Percentiles rank a stretch among this genome's conserved stretches.
Conservation (phyloP, 2,888 invertebrate genomes). For the Caenorhabditis japonica region DNA sequence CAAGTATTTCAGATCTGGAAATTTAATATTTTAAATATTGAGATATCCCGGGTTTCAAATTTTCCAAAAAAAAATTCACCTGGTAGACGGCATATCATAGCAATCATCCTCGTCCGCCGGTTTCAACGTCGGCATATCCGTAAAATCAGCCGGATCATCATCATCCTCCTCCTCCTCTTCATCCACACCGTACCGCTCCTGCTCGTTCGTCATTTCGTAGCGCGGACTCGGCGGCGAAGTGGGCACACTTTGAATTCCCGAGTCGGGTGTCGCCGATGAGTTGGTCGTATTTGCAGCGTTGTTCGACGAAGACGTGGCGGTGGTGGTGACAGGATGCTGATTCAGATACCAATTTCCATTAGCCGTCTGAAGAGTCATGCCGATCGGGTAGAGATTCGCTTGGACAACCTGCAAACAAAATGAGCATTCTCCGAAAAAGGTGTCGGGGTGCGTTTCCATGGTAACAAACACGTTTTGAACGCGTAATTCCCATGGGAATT, state of each 20-base stretch:
- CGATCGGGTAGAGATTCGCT: slow-evolving; percentile 29
- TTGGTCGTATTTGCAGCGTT: neutral
- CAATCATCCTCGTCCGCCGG: slow-evolving; percentile 52
- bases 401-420: slow-evolving; percentile 25
- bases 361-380: neutral
- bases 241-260: slow-evolving; percentile 75
- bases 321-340: neutral
- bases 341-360: slow-evolving; percentile 1
- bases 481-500: slow-evolving; percentile 20
- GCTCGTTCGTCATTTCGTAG: slow-evolving; percentile 27
- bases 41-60: too few relatives aligned
- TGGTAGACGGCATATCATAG: slow-evolving; percentile 32
- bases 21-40: too few relatives aligned
- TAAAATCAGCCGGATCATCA: slow-evolving; percentile 39
- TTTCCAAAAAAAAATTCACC: slow-evolving; percentile 1
- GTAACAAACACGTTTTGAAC: too few relatives aligned
- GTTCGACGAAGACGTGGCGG: neutral
- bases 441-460: neutral
- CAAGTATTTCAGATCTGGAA: too few relatives aligned
- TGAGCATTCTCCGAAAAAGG: neutral
- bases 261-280: slow-evolving; percentile 74
- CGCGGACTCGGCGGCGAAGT: slow-evolving; percentile 56
- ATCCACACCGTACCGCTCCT: slow-evolving; percentile 10
- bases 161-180: slow-evolving; percentile 26
- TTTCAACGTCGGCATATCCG: slow-evolving; percentile 58